phyloP scores from a whole-genome alignment of 2,797 vertebrate genomes.

The Lithobates sylvaticus region DNA sequence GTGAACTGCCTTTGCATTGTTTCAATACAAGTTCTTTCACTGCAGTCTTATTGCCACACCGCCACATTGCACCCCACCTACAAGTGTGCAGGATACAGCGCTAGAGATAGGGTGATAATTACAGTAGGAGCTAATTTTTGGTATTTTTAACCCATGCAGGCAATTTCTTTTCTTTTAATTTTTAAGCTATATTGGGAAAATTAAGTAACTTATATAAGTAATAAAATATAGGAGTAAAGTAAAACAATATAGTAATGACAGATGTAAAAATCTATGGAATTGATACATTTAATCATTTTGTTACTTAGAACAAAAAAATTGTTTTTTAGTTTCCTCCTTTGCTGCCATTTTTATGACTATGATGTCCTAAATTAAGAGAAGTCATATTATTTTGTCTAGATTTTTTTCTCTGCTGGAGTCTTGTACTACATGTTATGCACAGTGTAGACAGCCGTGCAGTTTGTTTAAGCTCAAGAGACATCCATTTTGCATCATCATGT shows the following conservation, averaged over 20 bases:
- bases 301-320: not conserved
- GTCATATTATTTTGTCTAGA: slow-evolving; percentile 27
- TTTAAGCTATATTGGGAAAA: too few relatives aligned
- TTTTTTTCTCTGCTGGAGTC: slow-evolving; percentile 34
- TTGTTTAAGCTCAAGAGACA: slow-evolving; percentile 45
- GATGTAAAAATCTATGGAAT: not conserved
- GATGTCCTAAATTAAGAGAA: slow-evolving; percentile 36
- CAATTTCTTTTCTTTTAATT: too few relatives aligned
- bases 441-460: slow-evolving; percentile 37
- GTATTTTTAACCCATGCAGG: too few relatives aligned
- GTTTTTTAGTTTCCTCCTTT: not conserved
- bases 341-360: not conserved
- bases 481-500: slow-evolving; percentile 52
- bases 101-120: too few relatives aligned
- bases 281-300: not conserved
- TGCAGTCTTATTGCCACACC: too few relatives aligned
- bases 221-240: not conserved
- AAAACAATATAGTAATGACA: not conserved
- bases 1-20: too few relatives aligned
- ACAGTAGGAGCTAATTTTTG: too few relatives aligned
- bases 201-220: not conserved
- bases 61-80: too few relatives aligned
- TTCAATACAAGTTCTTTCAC: too few relatives aligned
- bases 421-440: slow-evolving; percentile 42
- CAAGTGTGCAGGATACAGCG: too few relatives aligned